Percentiles rank a stretch among this genome's conserved stretches.
phyloP scores from a whole-genome alignment of 2,113 vertebrate species.

The Piprites chloris region DNA sequence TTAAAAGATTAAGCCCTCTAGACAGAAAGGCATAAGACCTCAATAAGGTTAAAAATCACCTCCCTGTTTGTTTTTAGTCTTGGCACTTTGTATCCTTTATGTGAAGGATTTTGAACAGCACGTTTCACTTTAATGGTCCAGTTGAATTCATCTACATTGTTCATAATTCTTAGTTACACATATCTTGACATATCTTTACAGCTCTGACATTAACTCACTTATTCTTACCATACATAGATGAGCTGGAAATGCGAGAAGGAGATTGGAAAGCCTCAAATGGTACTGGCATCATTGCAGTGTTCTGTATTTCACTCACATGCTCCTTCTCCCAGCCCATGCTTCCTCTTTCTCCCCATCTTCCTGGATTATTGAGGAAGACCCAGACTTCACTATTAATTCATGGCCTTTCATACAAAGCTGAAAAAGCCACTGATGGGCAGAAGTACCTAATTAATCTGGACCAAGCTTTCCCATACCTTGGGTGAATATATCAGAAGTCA shows the following conservation, averaged over 20 bases:
- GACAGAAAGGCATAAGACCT: slow-evolving; percentile 26
- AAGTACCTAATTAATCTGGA: neutral
- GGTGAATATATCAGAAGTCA: neutral
- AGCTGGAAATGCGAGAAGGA: neutral
- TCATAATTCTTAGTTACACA: neutral
- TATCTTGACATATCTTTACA: neutral
- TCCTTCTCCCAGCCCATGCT: neutral
- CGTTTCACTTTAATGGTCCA: neutral
- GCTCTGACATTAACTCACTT: neutral
- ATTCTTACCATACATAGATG: neutral
- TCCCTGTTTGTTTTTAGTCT: slow-evolving; percentile 21
- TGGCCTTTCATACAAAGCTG: neutral
- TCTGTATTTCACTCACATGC: neutral
- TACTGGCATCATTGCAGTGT: neutral
- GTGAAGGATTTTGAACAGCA: neutral
- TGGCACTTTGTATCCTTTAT: neutral
- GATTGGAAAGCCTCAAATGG: neutral
- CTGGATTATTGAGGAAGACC: neutral
- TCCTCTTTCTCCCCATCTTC: neutral
- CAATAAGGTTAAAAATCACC: slow-evolving; percentile 25
- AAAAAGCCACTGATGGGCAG: neutral
- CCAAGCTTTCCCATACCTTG: neutral
- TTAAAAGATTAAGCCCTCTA: slow-evolving; percentile 32
- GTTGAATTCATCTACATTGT: neutral
- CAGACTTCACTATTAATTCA: neutral